phyloP scores from a whole-genome alignment of 2,888 invertebrate species.

The Idaea biselata region DNA sequence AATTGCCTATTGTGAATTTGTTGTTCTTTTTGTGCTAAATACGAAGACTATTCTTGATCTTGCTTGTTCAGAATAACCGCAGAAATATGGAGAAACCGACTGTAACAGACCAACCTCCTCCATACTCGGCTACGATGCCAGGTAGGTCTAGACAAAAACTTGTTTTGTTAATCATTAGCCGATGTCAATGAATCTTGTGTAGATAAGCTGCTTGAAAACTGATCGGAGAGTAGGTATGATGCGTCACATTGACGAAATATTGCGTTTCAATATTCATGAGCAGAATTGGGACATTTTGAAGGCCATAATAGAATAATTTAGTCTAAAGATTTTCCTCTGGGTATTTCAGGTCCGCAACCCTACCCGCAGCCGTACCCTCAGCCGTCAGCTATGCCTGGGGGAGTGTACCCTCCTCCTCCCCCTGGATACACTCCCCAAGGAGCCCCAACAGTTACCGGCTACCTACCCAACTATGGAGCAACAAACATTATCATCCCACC shows the following conservation, averaged over 20 bases:
- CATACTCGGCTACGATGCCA: conserved; percentile 69
- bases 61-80: neutral
- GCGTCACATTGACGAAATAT: conserved; percentile 33
- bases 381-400: conserved; percentile 38
- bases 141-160: conserved; percentile 44
- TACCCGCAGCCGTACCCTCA: conserved; percentile 33
- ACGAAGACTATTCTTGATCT: conserved; percentile 9
- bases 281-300: neutral
- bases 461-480: conserved; percentile 82
- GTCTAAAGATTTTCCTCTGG: conserved; percentile 5
- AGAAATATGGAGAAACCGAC: conserved; percentile 63
- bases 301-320: neutral
- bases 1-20: conserved; percentile 1
- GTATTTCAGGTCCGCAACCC: conserved; percentile 40
- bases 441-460: conserved; percentile 63
- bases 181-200: conserved; percentile 49
- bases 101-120: conserved; percentile 73
- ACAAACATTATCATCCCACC: conserved; percentile 84
- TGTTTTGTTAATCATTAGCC: conserved; percentile 34
- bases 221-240: conserved; percentile 24
- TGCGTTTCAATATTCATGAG: conserved; percentile 9
- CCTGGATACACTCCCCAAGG: conserved; percentile 79
- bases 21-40: conserved; percentile 27
- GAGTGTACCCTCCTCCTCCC: conserved; percentile 71
- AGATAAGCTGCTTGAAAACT: conserved; percentile 45